phyloP scores from a whole-genome alignment of 2,888 invertebrate genomes.

The Noctua janthe region DNA sequence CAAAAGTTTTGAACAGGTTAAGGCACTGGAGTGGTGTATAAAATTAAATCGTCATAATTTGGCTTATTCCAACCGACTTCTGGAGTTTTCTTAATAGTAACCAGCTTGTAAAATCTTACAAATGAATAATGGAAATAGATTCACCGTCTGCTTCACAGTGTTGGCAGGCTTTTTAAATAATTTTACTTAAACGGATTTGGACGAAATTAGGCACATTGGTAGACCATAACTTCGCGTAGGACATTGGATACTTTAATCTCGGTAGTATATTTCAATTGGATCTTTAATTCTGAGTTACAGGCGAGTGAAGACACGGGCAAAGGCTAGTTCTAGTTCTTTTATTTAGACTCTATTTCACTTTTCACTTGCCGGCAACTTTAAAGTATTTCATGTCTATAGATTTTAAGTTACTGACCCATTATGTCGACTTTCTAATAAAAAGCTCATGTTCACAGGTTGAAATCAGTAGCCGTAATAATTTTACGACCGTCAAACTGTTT shows the following conservation, averaged over 20 bases:
- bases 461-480: slow-evolving; percentile 38
- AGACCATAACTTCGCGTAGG: not conserved
- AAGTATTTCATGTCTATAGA: not conserved
- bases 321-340: not conserved
- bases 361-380: not conserved
- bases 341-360: not conserved
- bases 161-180: not conserved
- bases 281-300: not conserved
- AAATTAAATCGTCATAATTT: too few species aligned
- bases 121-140: not conserved
- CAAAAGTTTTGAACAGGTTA: too few species aligned
- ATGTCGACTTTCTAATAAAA: slow-evolving; percentile 13
- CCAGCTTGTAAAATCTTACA: too few species aligned
- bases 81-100: not conserved
- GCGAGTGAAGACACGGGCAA: not conserved
- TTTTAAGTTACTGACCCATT: not conserved
- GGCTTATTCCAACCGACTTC: not conserved
- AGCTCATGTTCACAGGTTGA: slow-evolving; percentile 32
- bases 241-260: not conserved
- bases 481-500: slow-evolving; percentile 39
- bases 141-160: not conserved
- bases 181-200: not conserved
- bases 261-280: not conserved
- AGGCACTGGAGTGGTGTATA: too few species aligned
- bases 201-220: not conserved